These are phyloP conservation scores for Scrobipalpa atriplicella DNA, from an alignment of 2,888 invertebrate species.

Conservation along the genomic window DNA sequence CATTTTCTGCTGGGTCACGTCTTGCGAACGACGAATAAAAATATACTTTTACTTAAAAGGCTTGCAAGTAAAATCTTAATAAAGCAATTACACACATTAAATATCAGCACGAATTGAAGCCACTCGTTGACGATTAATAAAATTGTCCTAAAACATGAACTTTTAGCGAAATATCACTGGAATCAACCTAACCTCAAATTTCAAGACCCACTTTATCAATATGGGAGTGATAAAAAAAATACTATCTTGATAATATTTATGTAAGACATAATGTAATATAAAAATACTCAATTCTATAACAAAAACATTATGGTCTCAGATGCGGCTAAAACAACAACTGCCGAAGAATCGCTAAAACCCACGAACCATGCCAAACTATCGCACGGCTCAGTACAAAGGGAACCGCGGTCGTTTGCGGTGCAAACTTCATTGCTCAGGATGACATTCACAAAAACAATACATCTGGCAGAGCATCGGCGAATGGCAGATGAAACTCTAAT, in stretches of 20 bases:
- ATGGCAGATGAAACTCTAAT: constrained; percentile 39
- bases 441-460: constrained; percentile 81
- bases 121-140: constrained; percentile 58
- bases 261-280: no score
- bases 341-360: neutral
- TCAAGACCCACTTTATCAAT: no score
- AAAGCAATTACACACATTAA: constrained; percentile 39
- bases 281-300: no score
- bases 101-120: constrained; percentile 53
- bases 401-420: constrained; percentile 77
- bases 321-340: no score
- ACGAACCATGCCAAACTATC: constrained; percentile 11
- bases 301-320: no score
- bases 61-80: neutral
- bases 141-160: constrained; percentile 38
- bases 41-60: neutral
- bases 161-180: constrained; percentile 30
- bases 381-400: constrained; percentile 73
- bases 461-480: constrained; percentile 53
- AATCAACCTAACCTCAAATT: no score
- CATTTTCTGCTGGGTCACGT: neutral
- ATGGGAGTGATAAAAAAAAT: neutral
- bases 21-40: neutral
- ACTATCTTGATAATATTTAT: no score
- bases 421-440: constrained; percentile 75